Conservation (phyloP, 2,888 invertebrate species). For the Crepidodera aurea region DNA sequence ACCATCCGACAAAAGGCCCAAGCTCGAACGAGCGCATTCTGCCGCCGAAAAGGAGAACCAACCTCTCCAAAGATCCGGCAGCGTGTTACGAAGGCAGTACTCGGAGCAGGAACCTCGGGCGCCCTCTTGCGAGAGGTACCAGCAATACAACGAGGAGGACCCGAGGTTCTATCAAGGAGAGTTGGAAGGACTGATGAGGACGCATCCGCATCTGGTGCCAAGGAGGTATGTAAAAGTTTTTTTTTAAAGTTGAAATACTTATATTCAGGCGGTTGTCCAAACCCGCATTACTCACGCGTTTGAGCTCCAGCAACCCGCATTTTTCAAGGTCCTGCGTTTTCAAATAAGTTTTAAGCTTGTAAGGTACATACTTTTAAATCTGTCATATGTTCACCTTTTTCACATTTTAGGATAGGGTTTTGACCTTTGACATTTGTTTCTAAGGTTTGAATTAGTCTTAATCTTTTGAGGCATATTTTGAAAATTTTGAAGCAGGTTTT, state of each 20-base stretch:
- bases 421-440: too few species aligned
- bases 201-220: slow-evolving; percentile 78
- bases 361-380: too few species aligned
- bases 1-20: slow-evolving; percentile 80
- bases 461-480: too few species aligned
- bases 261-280: not conserved
- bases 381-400: too few species aligned
- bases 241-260: not conserved
- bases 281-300: too few species aligned
- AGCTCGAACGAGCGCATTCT: slow-evolving; percentile 85
- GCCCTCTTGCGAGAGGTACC: slow-evolving; percentile 58
- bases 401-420: too few species aligned
- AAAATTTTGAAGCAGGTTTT: too few species aligned
- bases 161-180: slow-evolving; percentile 75
- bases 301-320: too few species aligned
- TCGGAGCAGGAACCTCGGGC: slow-evolving; percentile 72
- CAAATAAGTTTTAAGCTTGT: too few species aligned
- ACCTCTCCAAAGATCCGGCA: slow-evolving; percentile 78
- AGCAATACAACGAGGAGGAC: slow-evolving; percentile 70
- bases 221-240: slow-evolving; percentile 63
- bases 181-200: slow-evolving; percentile 80
- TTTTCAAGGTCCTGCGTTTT: too few species aligned
- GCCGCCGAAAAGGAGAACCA: slow-evolving; percentile 88
- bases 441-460: too few species aligned
- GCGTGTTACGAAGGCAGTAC: slow-evolving; percentile 81